Base-by-base conservation (phyloP, 2,888 invertebrate species). In the Pardosa pseudoannulata region DNA sequence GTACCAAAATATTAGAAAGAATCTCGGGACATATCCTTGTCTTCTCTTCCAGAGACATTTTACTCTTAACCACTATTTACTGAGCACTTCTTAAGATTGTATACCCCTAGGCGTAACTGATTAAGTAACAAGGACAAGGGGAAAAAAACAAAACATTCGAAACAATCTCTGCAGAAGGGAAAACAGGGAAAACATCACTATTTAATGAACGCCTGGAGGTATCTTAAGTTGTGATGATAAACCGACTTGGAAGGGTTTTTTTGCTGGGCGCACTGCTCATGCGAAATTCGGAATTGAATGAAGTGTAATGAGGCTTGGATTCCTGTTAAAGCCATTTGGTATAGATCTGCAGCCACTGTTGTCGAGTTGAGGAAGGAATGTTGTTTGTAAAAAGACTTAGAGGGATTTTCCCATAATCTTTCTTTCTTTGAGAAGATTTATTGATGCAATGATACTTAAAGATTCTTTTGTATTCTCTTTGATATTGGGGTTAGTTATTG, bases 201-300 rank as follows among this genome's bases (percentile, higher is more conserved):
- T 23, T 56, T 56, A 56, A 56, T 56, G 56, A 56, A 56, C 19
- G 56, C 56, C 56, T 11, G 13, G 5, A 56, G 56, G 56, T 56
- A 56, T 19, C 19, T 56, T 56, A 1, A 23, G 56, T 56, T 56
- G 1, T 19, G 56, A 23, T 56, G 56, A 56, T 56, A 56, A 56
- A 56, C 56, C 2, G 56, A 56, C 56, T 56, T 56, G 1, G 9
- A 16, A 46, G 16, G 2, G 9, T 36, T 2, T 56, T 56, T 56
- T 56, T 56, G 19, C 16, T 5, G 5, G 23, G 3, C 23, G n/a
- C 46, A 6, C 3, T 56, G n/a, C 46, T 23, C 3, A 23, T 2
- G 11, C 16, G 11, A 56, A 56, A 56, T 56, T 56, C 23, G 5
- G 23, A 23, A 56, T 23, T 56, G 56, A 56, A 56, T 56, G 19